A percentile compares a stretch with the other conserved stretches of the same genome.
Conservation (phyloP, 2,797 vertebrate genomes). For the Melanotaenia pygmaea region DNA sequence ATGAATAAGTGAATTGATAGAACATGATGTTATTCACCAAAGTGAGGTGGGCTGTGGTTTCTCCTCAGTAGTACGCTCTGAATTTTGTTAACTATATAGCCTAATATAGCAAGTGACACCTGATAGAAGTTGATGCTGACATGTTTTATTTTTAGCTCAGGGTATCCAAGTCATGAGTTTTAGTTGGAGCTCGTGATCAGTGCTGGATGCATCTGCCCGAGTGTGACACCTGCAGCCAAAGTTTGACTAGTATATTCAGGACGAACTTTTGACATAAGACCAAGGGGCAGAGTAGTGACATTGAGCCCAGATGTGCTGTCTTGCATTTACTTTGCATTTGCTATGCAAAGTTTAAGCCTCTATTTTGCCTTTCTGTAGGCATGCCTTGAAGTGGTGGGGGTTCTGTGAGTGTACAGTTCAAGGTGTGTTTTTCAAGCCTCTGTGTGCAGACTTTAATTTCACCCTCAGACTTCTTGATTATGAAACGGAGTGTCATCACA, state of each 20-base stretch:
- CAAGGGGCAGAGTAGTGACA: not conserved
- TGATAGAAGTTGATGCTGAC: constrained; percentile 26
- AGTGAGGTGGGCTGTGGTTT: not conserved
- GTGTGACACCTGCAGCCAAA: constrained; percentile 32
- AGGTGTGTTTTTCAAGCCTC: constrained; percentile 2
- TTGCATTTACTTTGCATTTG: constrained; percentile 36
- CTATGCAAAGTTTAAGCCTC: constrained; percentile 42
- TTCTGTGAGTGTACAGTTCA: not conserved
- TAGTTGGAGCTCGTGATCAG: constrained; percentile 15
- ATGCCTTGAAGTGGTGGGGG: constrained; percentile 29
- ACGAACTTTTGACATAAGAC: constrained; percentile 13
- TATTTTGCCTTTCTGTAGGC: not conserved
- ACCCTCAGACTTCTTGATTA: not conserved
- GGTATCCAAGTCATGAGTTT: constrained; percentile 26
- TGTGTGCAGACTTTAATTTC: constrained; percentile 10
- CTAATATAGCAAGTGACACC: constrained; percentile 22
- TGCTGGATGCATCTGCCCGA: not conserved
- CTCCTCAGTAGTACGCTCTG: not conserved
- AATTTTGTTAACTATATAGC: not conserved
- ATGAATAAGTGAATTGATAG: not conserved
- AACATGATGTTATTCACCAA: not conserved
- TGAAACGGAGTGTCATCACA: constrained; percentile 6
- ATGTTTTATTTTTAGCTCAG: constrained; percentile 26
- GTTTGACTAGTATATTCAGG: not conserved
- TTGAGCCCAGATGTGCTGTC: not conserved